Conservation (phyloP, 2,797 vertebrate species). For the Protosalanx chinensis region DNA sequence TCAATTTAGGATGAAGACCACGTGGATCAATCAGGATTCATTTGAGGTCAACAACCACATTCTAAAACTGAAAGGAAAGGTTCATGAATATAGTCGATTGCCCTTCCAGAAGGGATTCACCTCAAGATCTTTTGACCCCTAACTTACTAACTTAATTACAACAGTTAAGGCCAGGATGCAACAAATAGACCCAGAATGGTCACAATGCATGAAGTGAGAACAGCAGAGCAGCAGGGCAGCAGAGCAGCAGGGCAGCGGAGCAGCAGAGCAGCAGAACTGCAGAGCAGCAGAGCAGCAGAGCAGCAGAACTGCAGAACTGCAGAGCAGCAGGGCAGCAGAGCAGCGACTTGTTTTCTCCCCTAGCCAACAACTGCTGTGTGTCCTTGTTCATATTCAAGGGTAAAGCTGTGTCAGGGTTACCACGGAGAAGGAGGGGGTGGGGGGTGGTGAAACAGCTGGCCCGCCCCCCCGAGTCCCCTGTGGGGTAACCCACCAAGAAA, state of each 20-base stretch:
- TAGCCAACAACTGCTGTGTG: constrained; percentile 47
- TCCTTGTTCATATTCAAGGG: constrained; percentile 68
- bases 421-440: constrained; percentile 32
- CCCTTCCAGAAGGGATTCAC: too few species aligned
- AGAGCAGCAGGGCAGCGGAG: too few species aligned
- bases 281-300: too few species aligned
- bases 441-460: constrained; percentile 49
- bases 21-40: background rate
- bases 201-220: too few species aligned
- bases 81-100: too few species aligned
- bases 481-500: background rate
- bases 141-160: background rate
- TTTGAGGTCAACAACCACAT: background rate
- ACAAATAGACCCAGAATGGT: background rate
- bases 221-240: too few species aligned
- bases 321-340: too few species aligned
- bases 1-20: background rate
- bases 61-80: background rate
- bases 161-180: background rate
- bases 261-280: too few species aligned
- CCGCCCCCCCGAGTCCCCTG: constrained; percentile 25
- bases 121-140: too few species aligned
- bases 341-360: constrained; percentile 44
- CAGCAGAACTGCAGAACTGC: too few species aligned
- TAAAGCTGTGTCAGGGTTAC: constrained; percentile 62